Evolutionary conservation across 1,140 invertebrate species (phyloP).

Genomic region (Conus betulinus): DNA sequence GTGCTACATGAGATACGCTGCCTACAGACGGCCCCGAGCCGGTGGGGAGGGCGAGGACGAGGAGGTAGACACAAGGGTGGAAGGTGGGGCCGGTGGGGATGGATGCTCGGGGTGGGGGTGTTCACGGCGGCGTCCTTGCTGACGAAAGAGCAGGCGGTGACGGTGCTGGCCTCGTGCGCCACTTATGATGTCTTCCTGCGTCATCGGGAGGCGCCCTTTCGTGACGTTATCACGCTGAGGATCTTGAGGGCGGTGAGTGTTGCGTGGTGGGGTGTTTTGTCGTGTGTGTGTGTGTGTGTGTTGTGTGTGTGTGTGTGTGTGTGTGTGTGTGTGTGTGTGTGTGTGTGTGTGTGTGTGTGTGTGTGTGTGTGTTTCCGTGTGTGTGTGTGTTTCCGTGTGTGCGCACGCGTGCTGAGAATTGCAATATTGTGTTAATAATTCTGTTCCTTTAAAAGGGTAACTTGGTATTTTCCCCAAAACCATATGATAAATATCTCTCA

Average conservation of each 20-base stretch:
- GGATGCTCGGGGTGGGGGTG: constrained; percentile 50
- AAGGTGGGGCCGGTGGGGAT: constrained; percentile 48
- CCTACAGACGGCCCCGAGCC: constrained; percentile 44
- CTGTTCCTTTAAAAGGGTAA: too few species aligned
- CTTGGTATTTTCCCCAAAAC: too few species aligned
- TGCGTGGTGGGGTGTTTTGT: neutral
- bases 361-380: too few species aligned
- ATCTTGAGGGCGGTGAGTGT: constrained; percentile 56
- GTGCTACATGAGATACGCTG: constrained; percentile 81
- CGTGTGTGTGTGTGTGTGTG: neutral
- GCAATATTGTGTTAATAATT: too few species aligned
- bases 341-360: too few species aligned
- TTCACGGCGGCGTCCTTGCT: constrained; percentile 69
- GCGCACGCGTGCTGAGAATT: too few species aligned
- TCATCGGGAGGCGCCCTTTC: constrained; percentile 59
- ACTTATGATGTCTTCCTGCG: constrained; percentile 84
- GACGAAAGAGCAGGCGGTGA: constrained; percentile 89
- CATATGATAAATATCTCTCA: too few species aligned
- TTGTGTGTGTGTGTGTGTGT: neutral
- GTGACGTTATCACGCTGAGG: constrained; percentile 57
- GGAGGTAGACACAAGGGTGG: constrained; percentile 30
- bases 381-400: too few species aligned
- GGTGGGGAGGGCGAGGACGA: constrained; percentile 48
- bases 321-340: too few species aligned
- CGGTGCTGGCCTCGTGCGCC: constrained; percentile 90